Conservation (phyloP, 1,140 invertebrate species). For the Drosophila jambulina region DNA sequence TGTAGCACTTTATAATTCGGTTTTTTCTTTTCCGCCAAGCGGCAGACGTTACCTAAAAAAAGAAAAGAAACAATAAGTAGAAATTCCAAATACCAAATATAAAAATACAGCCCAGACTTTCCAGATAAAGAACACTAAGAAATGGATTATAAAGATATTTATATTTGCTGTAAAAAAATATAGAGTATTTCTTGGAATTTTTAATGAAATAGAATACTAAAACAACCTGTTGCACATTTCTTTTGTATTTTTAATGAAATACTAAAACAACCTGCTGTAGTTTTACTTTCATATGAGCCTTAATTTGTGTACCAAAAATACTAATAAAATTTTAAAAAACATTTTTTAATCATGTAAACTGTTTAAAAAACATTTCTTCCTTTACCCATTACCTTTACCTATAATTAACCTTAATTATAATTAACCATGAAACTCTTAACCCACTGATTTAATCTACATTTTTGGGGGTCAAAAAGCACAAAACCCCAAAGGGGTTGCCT, state of each 20-base stretch:
- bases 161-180: no score
- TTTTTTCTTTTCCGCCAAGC: background rate
- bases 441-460: background rate
- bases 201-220: no score
- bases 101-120: background rate
- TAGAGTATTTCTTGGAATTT: no score
- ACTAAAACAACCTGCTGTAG: no score
- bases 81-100: slow-evolving; percentile 9
- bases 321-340: no score
- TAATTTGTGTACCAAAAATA: no score
- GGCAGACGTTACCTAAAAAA: slow-evolving; percentile 12
- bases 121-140: slow-evolving; percentile 14
- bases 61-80: background rate
- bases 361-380: background rate
- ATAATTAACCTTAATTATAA: background rate
- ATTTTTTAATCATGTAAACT: background rate
- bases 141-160: background rate
- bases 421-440: background rate
- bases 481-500: background rate
- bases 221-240: no score
- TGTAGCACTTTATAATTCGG: slow-evolving; percentile 45
- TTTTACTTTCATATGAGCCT: no score
- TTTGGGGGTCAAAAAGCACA: slow-evolving; percentile 7
- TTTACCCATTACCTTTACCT: no score
- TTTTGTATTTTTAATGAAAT: no score